Base-by-base conservation (phyloP, 1,140 invertebrate species). In the Spodoptera litura region DNA sequence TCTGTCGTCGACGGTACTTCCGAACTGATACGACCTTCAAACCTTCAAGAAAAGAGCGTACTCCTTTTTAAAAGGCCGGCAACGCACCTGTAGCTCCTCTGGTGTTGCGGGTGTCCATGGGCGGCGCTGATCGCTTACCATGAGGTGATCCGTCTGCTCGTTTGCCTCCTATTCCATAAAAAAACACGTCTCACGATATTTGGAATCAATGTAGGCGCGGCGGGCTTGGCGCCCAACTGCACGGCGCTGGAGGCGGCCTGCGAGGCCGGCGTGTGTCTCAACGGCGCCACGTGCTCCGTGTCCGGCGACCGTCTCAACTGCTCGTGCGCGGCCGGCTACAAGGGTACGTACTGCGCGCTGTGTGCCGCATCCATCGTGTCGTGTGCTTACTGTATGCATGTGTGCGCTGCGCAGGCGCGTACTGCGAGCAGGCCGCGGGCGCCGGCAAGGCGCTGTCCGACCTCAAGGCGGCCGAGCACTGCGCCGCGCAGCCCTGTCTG, bases 321-420 rank as follows among this genome's bases (percentile, higher is more conserved):
- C 90, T 93, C 95, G 15, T 98, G 97, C 89, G 93, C 95, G 0
- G 93, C 96, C 6, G 97, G 96, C 10, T 98, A 96, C 95, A 95
- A 95, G 93, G 96, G 96, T 97, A 92, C 31, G 61, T 15, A 20
- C 53, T 6, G 9, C 0, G 1, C 38, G 12, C 35, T 1, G 31
- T 64, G 61, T 27, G 10, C 4, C 10, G 11, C 44, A 51, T 38
- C 62, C 11, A 11, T 64, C 13, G 38, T 72, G 25, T 31, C 25
- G n/a, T 88, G 72, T 78, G 35, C 38, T 11, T 80, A 75, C 75
- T n/a, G 73, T 66, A 55, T 44, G 87, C 59, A 38, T 84, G 84
- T 88, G 82, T 51, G 38, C 6, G 38, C 38, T 55, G 91, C 81
- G 93, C 93, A 92, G 97, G 97, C 83, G 88, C 91, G 86, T 95